A percentile compares a stretch with the other conserved stretches of the same genome.
Evolutionary conservation across 2,888 invertebrate species (phyloP).

Genomic region (Aspidapion aeneum): DNA sequence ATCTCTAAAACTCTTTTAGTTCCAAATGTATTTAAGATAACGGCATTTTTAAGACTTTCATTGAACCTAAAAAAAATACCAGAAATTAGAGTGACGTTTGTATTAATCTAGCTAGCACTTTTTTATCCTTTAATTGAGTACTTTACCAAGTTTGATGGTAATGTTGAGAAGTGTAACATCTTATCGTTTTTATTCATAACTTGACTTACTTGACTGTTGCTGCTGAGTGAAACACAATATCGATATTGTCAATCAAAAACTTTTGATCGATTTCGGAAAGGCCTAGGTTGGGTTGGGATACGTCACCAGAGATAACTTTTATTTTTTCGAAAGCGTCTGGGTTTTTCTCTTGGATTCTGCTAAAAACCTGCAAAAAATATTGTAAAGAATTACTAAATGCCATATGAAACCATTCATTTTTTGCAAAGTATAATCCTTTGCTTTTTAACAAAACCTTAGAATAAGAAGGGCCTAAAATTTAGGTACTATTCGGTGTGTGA

Average conservation of each 20-base stretch:
- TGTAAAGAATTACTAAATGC: background rate
- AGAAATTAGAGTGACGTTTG: no score
- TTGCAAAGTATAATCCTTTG: no score
- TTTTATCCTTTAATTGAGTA: no score
- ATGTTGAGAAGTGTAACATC: no score
- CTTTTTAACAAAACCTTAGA: no score
- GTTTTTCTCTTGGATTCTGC: conserved; percentile 60
- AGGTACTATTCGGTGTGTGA: no score
- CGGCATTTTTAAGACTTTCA: conserved; percentile 83
- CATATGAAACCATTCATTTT: no score
- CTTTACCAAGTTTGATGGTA: no score
- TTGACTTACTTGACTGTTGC: conserved; percentile 80
- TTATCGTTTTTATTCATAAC: no score
- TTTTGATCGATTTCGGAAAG: conserved; percentile 62
- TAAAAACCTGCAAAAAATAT: conserved; percentile 58
- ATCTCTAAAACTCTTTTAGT: conserved; percentile 81
- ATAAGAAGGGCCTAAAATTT: no score
- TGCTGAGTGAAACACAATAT: conserved; percentile 91
- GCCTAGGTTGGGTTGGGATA: conserved; percentile 67
- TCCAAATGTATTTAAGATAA: conserved; percentile 86
- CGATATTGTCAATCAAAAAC: conserved; percentile 62
- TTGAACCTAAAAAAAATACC: conserved; percentile 63
- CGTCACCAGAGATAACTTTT: conserved; percentile 70
- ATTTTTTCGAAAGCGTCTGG: conserved; percentile 67
- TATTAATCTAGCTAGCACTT: no score